Evolutionary conservation across 2,888 invertebrate genomes (phyloP).

Genomic region (Polydesmus complanatus): DNA sequence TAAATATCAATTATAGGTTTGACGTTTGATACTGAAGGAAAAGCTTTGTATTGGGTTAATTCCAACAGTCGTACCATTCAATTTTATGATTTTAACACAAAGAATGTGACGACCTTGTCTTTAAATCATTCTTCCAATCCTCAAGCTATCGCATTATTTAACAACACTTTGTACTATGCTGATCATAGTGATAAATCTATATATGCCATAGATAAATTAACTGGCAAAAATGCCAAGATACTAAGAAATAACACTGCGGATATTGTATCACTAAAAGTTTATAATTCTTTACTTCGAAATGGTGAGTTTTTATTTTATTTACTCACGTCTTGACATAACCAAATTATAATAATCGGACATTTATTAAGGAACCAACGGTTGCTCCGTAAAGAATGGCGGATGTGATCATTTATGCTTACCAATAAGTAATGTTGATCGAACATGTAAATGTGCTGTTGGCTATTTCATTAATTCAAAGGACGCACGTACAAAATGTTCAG

Average conservation of each 20-base stretch:
- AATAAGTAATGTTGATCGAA: conserved; percentile 39
- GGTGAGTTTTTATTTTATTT: conserved; percentile 17
- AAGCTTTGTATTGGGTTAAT: conserved; percentile 59
- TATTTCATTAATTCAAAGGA: conserved; percentile 42
- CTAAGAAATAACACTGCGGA: conserved; percentile 44
- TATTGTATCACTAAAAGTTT: conserved; percentile 37
- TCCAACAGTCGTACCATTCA: conserved; percentile 43
- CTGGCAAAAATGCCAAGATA: conserved; percentile 37
- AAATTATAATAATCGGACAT: not conserved
- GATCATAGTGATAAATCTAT: conserved; percentile 48
- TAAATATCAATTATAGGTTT: conserved; percentile 38
- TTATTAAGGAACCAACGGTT: conserved; percentile 39
- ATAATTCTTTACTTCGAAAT: conserved; percentile 50
- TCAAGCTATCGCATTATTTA: conserved; percentile 51
- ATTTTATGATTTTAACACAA: conserved; percentile 42
- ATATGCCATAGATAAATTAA: conserved; percentile 46
- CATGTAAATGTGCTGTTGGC: conserved; percentile 65
- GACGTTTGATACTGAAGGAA: conserved; percentile 43
- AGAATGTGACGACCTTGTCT: conserved; percentile 26
- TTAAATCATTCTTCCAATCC: conserved; percentile 34
- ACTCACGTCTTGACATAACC: no score
- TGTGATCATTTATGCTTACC: conserved; percentile 66
- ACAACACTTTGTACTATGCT: conserved; percentile 50
- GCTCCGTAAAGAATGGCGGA: conserved; percentile 40
- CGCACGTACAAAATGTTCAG: conserved; percentile 41